Evolutionary conservation across 2,888 invertebrate species (phyloP), one percentile per base, ranked within the genome.

Genomic region (Acronicta alni): DNA sequence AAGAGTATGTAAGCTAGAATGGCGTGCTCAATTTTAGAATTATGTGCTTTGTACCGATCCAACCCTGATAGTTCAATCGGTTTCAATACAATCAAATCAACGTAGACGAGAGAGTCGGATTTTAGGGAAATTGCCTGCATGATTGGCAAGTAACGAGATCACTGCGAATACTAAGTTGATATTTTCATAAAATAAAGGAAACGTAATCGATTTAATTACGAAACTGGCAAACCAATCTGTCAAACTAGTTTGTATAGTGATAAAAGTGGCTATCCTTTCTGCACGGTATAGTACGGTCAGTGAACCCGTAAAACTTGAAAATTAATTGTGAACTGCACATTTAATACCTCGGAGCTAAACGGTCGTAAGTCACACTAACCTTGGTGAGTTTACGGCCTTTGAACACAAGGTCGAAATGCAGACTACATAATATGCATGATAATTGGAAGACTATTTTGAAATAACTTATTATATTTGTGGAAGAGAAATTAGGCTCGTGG

Each of bases 191-290:
- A 26, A 26, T n/a, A 35, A 14, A 32, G 2, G 12, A 3, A 35
- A 35, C n/a, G 5, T n/a, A 6, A n/a, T n/a, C n/a, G n/a, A n/a
- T n/a, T n/a, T 3, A 35, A 35, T n/a, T 35, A 32, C 14, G n/a
- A n/a, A 32, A 32, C 30, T 32, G 12, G 4, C 14, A 32, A 32
- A 32, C 0, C 35, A 63, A 48, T 68, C 30, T 51, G 46, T 43
- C 53, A 48, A 49, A 74, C 60, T 42, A 43, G 67, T 74, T 70
- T 20, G 30, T 55, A 15, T 10, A 30, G 44, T 54, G 57, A 57
- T 42, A 72, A n/a, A n/a, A 56, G 56, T 58, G 45, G 76, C 4
- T 75, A 59, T 64, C 74, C 76, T 76, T 74, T 62, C 44, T 14
- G 43, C 26, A 12, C 9, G 18, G 37, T 59, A n/a, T 49, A 54